Base-by-base conservation (phyloP, 2,888 invertebrate genomes). In the Mesochorus sp. region DNA sequence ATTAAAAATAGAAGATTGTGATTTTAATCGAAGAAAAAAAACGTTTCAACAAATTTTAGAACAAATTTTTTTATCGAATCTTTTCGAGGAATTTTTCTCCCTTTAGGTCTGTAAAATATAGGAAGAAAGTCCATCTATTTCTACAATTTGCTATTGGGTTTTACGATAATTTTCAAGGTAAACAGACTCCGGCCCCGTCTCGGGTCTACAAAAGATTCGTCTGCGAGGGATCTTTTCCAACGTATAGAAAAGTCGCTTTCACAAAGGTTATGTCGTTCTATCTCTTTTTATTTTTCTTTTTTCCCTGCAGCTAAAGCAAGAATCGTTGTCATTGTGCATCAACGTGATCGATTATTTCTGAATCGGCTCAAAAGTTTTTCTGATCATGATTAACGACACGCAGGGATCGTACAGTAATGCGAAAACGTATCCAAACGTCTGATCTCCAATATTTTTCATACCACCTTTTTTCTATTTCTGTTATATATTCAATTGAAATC, bases 121-220 rank as follows among this genome's bases (percentile, higher is more conserved):
- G 8, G 47, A n/a, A n/a, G n/a, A 17, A 42, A 19, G 14, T 42
- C 19, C 12, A n/a, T 42, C 28, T 55, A 55, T 55, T 31, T 17
- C 19, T 31, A 31, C 31, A 42, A 67, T 67, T 28, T 53, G 34
- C 51, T 53, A 39, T 51, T 55, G 28, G 55, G 42, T 28, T 55
- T 31, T 42, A 19, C 67, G 31, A 31, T 67, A 28, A 55, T 42
- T 44, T 55, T 19, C 55, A 55, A 28, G 39, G 55, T 55, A 55
- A 67, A 67, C 42, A 19, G 21, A 64, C 10, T 21, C 31, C 2
- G 10, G 61, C 49, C n/a, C 19, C 31, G 55, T 21, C n/a, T 42
- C 31, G 21, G 42, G 17, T 55, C 14, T 24, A 21, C 6, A 19
- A 37, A 24, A 37, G 17, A 26, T 26, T 8, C 34, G 14, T n/a